Percentiles rank a stretch among this genome's conserved stretches.
Conservation (phyloP, 2,888 invertebrate genomes). For the Encarsia formosa region DNA sequence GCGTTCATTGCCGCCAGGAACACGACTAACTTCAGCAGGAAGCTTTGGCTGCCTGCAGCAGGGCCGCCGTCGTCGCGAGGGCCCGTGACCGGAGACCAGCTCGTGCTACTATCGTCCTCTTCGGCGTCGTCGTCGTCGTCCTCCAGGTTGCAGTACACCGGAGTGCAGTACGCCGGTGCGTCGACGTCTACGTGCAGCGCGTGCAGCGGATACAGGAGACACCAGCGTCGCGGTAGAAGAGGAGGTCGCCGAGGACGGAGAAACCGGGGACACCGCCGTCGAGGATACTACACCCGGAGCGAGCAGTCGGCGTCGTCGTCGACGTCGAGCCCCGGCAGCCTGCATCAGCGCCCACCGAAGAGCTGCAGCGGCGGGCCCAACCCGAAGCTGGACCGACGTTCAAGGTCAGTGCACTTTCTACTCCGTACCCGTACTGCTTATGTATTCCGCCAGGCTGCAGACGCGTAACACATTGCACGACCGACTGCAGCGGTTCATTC, state of each 20-base stretch:
- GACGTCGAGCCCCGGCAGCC: conserved; percentile 1
- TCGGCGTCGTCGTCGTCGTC: not conserved
- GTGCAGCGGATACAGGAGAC: too few species aligned
- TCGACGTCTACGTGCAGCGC: not conserved
- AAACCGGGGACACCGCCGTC: conserved; percentile 19
- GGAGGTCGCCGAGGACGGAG: not conserved
- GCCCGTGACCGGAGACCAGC: too few species aligned
- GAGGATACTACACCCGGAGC: conserved; percentile 8
- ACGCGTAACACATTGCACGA: too few species aligned
- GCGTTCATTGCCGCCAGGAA: not conserved
- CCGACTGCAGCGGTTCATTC: not conserved
- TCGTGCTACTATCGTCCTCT: conserved; percentile 1
- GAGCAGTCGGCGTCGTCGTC: not conserved
- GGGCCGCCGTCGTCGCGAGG: too few species aligned
- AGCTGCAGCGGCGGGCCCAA: not conserved
- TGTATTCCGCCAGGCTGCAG: too few species aligned
- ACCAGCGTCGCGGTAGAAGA: not conserved
- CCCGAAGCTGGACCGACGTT: conserved; percentile 44
- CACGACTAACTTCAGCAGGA: too few species aligned
- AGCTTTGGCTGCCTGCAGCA: too few species aligned
- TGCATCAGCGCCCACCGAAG: too few species aligned
- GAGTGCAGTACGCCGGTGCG: not conserved
- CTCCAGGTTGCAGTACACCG: not conserved
- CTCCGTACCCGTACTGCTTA: not conserved
- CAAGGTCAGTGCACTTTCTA: conserved; percentile 40